Evolutionary conservation across 1,140 invertebrate species (phyloP).

Genomic region (Araneus ventricosus): DNA sequence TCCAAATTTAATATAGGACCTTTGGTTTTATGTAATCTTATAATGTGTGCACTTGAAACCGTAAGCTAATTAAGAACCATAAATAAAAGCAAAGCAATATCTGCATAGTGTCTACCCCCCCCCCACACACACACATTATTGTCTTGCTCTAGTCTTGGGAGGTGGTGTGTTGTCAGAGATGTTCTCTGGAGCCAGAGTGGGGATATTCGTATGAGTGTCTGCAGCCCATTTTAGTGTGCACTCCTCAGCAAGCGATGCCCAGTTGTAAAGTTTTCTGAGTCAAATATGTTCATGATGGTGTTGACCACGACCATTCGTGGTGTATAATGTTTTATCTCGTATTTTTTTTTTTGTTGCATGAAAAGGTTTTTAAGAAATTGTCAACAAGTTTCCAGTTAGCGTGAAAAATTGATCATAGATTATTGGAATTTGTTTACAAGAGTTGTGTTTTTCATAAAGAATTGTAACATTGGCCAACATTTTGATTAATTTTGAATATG

Average conservation of each 20-base stretch:
- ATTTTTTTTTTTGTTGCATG: conserved; percentile 69
- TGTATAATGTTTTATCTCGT: conserved; percentile 53
- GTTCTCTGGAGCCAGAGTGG: too few species aligned
- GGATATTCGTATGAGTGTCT: background rate
- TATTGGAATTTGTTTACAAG: background rate
- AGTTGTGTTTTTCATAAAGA: background rate
- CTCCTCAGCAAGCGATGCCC: conserved; percentile 72
- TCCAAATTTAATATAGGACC: too few species aligned
- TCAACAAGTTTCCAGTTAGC: background rate
- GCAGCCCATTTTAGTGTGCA: conserved; percentile 44
- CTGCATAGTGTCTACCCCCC: too few species aligned
- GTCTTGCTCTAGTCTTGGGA: background rate
- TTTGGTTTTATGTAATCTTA: too few species aligned
- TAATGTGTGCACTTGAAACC: too few species aligned
- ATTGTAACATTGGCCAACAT: conserved; percentile 57
- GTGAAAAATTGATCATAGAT: conserved; percentile 16
- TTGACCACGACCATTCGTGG: conserved; percentile 4
- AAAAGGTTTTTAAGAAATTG: conserved; percentile 41
- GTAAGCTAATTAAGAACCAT: too few species aligned
- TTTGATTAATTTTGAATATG: conserved; percentile 48
- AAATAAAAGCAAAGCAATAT: too few species aligned
- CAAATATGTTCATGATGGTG: conserved; percentile 47
- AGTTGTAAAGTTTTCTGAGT: conserved; percentile 70
- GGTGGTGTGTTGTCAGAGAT: background rate
- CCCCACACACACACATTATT: too few species aligned